phyloP scores from a whole-genome alignment of 2,888 invertebrate genomes.

The Pinctada fucata region DNA sequence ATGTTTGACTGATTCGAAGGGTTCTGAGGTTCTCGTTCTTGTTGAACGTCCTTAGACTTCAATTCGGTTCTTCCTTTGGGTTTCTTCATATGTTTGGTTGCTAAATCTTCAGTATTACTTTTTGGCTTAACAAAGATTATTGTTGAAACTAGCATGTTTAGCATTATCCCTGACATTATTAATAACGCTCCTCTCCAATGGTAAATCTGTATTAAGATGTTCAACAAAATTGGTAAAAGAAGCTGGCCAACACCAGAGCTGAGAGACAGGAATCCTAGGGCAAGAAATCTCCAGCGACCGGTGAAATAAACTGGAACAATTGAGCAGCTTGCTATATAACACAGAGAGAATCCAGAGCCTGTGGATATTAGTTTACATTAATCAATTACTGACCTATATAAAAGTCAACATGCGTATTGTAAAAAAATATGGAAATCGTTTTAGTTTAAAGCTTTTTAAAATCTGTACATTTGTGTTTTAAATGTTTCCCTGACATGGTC shows the following conservation, averaged over 20 bases:
- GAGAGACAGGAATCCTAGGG: slow-evolving; percentile 15
- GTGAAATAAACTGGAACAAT: slow-evolving; percentile 26
- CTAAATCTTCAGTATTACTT: no score
- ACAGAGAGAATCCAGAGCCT: slow-evolving; percentile 33
- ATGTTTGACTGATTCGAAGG: no score
- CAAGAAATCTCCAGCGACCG: slow-evolving; percentile 17
- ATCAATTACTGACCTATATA: not conserved
- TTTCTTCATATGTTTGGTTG: no score
- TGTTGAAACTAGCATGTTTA: slow-evolving; percentile 3
- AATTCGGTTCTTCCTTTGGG: no score
- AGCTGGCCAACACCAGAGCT: slow-evolving; percentile 27
- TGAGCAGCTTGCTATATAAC: slow-evolving; percentile 26
- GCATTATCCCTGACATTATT: slow-evolving; percentile 24
- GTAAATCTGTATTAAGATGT: slow-evolving; percentile 9
- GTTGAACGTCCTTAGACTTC: no score
- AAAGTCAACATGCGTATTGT: not conserved
- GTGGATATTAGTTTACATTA: not conserved
- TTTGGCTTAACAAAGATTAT: no score
- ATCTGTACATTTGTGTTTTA: no score
- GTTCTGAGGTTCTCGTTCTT: no score
- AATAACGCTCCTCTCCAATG: slow-evolving; percentile 32
- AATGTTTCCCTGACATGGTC: no score
- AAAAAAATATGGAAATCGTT: no score
- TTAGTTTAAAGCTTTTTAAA: no score
- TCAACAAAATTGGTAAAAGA: slow-evolving; percentile 15